Evolutionary conservation across 1,140 invertebrate species (phyloP), one percentile per base, ranked within the genome.

Genomic region (Bombus impatiens): DNA sequence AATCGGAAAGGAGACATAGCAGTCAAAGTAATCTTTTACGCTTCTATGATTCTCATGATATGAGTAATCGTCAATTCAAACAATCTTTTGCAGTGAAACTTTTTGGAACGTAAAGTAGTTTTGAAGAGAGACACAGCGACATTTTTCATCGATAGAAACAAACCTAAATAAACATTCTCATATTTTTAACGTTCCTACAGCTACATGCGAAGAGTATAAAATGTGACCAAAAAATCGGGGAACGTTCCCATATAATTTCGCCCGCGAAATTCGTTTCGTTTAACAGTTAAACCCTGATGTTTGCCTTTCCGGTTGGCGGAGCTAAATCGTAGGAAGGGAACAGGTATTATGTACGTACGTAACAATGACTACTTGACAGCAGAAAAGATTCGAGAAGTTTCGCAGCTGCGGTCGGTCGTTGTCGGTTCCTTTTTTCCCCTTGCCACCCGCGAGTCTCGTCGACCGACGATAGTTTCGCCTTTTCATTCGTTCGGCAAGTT

Each of bases 301-400:
- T 57, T 65, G 62, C 65, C 65, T 70, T 70, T 47, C 44, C 18
- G 44, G 9, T 47, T n/a, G 40, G 40, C 32, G 28, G 15, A 22
- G n/a, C 59, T 53, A 68, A 76, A 82, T 86, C 84, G 84, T 18
- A 35, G 77, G 47, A 82, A 82, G 76, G 79, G 84, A 59, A 82
- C 71, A 37, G 62, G 70, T 71, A 86, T 86, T 86, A 79, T 82
- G 32, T 59, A 47, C 78, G 78, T 75, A 78, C 25, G 59, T 87
- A 82, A 89, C 89, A 90, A 88, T 89, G 86, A 90, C 89, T 84
- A 90, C 78, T 90, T 86, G 86, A 90, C 82, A 83, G 72, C 76
- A 74, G 79, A 87, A 90, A 87, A 90, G 86, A 90, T 90, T 88
- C 65, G 85, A 81, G 88, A 80, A 89, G 78, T 89, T 83, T 78